Percentiles rank a stretch among this genome's conserved stretches.
These are phyloP conservation scores for Otis tarda DNA, from an alignment of 2,113 vertebrate species.

Conservation along the genomic window DNA sequence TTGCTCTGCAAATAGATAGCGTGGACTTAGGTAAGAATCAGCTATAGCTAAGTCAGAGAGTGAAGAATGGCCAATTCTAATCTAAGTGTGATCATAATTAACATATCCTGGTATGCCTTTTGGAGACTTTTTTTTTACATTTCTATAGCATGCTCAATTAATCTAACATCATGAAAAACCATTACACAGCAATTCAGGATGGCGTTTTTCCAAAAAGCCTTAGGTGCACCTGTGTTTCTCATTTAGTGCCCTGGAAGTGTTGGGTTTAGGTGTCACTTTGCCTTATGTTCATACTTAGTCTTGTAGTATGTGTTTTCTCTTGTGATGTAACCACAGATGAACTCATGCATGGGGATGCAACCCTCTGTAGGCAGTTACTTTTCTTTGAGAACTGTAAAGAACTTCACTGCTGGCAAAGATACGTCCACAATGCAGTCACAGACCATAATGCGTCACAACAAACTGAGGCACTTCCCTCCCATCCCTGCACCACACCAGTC, in stretches of 20 bases:
- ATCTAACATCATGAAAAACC: background rate
- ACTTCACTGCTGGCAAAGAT: background rate
- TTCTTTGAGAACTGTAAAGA: background rate
- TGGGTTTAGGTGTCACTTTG: background rate
- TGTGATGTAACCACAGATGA: background rate
- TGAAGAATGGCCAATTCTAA: background rate
- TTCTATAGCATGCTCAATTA: background rate
- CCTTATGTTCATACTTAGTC: background rate
- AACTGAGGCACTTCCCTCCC: background rate
- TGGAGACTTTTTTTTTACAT: background rate
- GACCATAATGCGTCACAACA: background rate
- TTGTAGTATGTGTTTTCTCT: background rate
- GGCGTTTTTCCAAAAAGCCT: background rate
- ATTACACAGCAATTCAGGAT: background rate
- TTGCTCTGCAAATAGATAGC: background rate
- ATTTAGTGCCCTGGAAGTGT: background rate
- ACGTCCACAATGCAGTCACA: background rate
- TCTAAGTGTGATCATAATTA: background rate
- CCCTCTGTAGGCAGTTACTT: background rate
- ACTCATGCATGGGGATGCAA: background rate
- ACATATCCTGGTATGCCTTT: background rate
- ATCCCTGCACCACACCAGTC: fast-evolving
- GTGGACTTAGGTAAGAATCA: background rate
- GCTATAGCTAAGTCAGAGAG: background rate
- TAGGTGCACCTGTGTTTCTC: background rate